Evolutionary conservation across 1,140 invertebrate species (phyloP), one percentile per base, ranked within the genome.

Genomic region (Stegodyphus dumicola): DNA sequence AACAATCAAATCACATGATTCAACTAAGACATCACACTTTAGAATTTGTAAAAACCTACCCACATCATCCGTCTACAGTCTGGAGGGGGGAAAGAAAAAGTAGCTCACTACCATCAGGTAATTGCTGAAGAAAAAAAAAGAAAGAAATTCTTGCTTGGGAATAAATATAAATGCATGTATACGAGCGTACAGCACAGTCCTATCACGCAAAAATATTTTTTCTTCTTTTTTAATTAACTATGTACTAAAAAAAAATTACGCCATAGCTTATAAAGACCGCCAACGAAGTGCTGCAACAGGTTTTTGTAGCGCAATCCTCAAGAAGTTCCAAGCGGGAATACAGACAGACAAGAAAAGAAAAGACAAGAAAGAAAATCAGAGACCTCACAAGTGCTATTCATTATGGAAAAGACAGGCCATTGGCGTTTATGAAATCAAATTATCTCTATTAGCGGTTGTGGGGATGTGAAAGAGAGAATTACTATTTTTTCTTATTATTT

Each of bases 371-470:
- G 77, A 51, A 69, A 78, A 78, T 78, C 69, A 78, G 65, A 11
- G 77, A 78, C 77, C 77, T 18, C 77, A 78, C 77, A 66, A 69
- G 77, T 69, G 77, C 69, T 78, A 78, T 78, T 78, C 77, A 78
- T 78, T 78, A 78, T 56, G 60, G 51, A 51, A 78, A 49, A 69
- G 65, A 71, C 69, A 51, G n/a, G 49, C 77, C 18, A 66, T 78
- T 78, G 77, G 77, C 77, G 77, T 78, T 78, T 78, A 78, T 78
- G 65, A 65, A 78, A 69, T 78, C 77, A 78, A 78, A 78, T 78
- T 78, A 78, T 78, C 77, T 78, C 77, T 78, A 78, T 78, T 78
- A 78, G 77, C 18, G 77, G 65, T 70, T 17, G 77, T 53, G 56
- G 65, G 51, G 15, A 13, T 17, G 15, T 13, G 33, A 33, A 33